These are phyloP conservation scores for Seira sanloemensis DNA, from an alignment of 2,888 invertebrate genomes.

Conservation along the genomic window DNA sequence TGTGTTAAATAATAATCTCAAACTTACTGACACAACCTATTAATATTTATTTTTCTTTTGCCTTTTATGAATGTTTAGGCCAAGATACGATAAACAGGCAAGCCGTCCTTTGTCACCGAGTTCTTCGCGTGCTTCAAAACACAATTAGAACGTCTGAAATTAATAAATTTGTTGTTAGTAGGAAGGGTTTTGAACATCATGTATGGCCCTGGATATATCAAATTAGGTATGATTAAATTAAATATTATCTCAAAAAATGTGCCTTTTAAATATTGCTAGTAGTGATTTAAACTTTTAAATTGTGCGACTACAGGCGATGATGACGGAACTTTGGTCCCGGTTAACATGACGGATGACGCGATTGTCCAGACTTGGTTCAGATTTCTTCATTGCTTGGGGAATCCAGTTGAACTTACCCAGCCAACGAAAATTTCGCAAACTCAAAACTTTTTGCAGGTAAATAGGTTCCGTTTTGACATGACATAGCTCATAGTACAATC, in stretches of 20 bases:
- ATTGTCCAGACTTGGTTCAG: conserved; percentile 97
- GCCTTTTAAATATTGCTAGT: no score
- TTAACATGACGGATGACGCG: conserved; percentile 90
- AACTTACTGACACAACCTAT: not conserved
- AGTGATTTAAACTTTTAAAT: not conserved
- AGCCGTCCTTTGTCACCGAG: conserved; percentile 94
- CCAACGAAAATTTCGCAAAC: conserved; percentile 86
- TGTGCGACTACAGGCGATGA: conserved; percentile 90
- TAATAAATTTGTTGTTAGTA: conserved; percentile 89
- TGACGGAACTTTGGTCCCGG: conserved; percentile 87
- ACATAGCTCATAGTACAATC: not conserved
- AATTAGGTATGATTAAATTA: conserved; percentile 63
- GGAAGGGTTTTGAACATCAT: conserved; percentile 89
- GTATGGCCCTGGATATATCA: conserved; percentile 83
- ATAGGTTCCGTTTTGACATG: not conserved
- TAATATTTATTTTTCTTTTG: conserved; percentile 44
- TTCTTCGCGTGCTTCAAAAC: conserved; percentile 88
- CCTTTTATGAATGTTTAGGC: no score
- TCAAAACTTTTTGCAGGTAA: conserved; percentile 83
- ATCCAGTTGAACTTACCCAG: conserved; percentile 93
- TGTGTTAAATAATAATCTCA: no score
- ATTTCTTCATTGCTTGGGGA: conserved; percentile 94
- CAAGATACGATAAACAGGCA: conserved; percentile 94
- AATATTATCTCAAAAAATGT: not conserved
- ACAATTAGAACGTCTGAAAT: conserved; percentile 85